Percentiles rank a stretch among this genome's conserved stretches.
Evolutionary conservation across 2,797 vertebrate genomes (phyloP).

Genomic region (Sphenopsis melanotis): DNA sequence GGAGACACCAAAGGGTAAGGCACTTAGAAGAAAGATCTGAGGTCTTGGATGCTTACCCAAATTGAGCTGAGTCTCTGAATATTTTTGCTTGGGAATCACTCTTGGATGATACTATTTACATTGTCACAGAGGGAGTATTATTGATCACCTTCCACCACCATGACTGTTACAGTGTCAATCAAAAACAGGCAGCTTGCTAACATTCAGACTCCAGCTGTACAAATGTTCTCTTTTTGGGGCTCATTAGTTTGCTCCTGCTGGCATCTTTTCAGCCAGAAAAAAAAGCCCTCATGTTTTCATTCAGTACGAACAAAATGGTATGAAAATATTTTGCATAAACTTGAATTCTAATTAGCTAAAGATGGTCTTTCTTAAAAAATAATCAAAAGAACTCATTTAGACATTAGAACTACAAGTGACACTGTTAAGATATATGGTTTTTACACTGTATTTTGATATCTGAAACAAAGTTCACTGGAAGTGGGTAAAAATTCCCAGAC

Average conservation of each 20-base stretch:
- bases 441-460: not conserved
- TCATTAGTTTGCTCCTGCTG: constrained; percentile 44
- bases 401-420: not conserved
- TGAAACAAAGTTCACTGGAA: not conserved
- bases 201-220: constrained; percentile 36
- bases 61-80: not conserved
- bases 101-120: not conserved
- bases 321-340: constrained; percentile 1
- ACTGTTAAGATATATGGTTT: not conserved
- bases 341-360: not conserved
- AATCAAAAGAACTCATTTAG: not conserved
- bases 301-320: not conserved
- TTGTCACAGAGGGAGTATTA: constrained; percentile 8
- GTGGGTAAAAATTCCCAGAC: not conserved
- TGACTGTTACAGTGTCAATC: constrained; percentile 15
- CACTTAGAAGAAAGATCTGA: not conserved
- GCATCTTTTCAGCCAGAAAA: constrained; percentile 1
- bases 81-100: not conserved
- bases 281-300: not conserved
- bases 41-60: not conserved
- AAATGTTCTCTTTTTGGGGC: constrained; percentile 18
- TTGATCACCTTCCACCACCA: constrained; percentile 4
- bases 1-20: not conserved
- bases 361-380: not conserved
- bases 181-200: constrained; percentile 21